phyloP scores from a whole-genome alignment of 2,888 invertebrate species.

The Eudemis profundana region DNA sequence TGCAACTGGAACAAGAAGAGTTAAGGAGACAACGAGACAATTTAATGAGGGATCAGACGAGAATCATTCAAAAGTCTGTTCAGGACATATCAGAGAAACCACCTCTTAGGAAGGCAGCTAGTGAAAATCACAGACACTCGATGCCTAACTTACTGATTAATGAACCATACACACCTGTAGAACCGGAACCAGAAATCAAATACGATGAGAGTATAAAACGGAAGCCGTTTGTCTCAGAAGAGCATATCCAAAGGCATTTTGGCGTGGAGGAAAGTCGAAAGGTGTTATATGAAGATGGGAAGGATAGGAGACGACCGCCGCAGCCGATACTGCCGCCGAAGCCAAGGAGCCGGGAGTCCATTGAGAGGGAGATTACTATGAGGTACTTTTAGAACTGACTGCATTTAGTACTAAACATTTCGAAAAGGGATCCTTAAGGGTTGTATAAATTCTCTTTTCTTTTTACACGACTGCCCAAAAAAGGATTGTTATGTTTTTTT shows the following conservation, averaged over 20 bases:
- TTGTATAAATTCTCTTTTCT: too few relatives aligned
- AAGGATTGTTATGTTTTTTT: too few relatives aligned
- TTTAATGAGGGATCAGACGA: constrained; percentile 87
- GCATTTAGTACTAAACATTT: too few relatives aligned
- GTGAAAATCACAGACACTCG: constrained; percentile 74
- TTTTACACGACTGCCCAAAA: too few relatives aligned
- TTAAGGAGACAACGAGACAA: constrained; percentile 90
- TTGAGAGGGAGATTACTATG: constrained; percentile 81
- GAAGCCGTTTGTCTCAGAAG: constrained; percentile 79
- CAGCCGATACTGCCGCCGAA: constrained; percentile 74
- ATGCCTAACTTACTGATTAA: constrained; percentile 80
- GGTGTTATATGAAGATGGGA: constrained; percentile 68
- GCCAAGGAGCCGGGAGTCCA: constrained; percentile 73
- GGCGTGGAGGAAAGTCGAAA: constrained; percentile 78
- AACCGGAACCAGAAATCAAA: constrained; percentile 60
- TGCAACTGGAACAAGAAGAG: constrained; percentile 92
- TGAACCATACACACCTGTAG: constrained; percentile 62
- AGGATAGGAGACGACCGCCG: constrained; percentile 55
- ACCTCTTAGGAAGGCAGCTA: constrained; percentile 57
- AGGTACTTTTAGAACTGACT: constrained; percentile 61
- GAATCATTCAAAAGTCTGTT: constrained; percentile 86
- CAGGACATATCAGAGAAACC: constrained; percentile 86
- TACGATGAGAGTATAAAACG: constrained; percentile 70
- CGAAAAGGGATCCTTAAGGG: too few relatives aligned
- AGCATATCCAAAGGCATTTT: constrained; percentile 78